These are phyloP conservation scores for Lepidurus apus DNA, from an alignment of 1,140 invertebrate genomes.

Conservation along the genomic window DNA sequence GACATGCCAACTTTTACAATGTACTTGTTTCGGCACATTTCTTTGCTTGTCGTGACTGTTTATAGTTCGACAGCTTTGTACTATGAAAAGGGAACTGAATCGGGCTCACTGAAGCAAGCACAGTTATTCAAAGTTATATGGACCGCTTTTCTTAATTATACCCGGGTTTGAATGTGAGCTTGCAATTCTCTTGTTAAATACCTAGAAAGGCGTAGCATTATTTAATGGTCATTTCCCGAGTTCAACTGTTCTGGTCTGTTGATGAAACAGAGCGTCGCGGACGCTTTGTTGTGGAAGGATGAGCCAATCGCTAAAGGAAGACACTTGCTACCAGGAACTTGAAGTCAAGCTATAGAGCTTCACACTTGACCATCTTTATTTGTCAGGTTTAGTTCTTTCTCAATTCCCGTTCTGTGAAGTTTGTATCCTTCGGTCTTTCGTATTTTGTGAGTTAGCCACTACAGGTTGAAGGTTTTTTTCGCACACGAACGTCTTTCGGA, in stretches of 20 bases:
- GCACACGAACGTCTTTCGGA: too few relatives aligned
- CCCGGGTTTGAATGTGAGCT: neutral
- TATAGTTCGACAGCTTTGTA: too few relatives aligned
- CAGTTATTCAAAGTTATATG: too few relatives aligned
- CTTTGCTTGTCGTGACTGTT: too few relatives aligned
- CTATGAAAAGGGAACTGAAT: too few relatives aligned
- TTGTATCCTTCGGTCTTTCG: neutral
- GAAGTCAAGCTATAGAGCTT: neutral
- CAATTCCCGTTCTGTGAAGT: neutral
- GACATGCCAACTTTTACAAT: too few relatives aligned
- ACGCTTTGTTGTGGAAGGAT: neutral
- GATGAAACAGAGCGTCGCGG: neutral
- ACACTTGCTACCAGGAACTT: neutral
- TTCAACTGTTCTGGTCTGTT: neutral
- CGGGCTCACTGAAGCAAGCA: too few relatives aligned
- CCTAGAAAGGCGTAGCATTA: neutral
- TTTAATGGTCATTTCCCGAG: neutral
- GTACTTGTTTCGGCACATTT: too few relatives aligned
- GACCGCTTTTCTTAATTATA: too few relatives aligned
- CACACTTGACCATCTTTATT: neutral
- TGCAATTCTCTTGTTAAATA: neutral
- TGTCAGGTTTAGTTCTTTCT: neutral
- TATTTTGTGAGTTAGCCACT: neutral
- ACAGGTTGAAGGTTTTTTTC: neutral
- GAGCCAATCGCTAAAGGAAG: neutral